Conservation (phyloP, 2,797 vertebrate species). For the Linurgus olivaceus region DNA sequence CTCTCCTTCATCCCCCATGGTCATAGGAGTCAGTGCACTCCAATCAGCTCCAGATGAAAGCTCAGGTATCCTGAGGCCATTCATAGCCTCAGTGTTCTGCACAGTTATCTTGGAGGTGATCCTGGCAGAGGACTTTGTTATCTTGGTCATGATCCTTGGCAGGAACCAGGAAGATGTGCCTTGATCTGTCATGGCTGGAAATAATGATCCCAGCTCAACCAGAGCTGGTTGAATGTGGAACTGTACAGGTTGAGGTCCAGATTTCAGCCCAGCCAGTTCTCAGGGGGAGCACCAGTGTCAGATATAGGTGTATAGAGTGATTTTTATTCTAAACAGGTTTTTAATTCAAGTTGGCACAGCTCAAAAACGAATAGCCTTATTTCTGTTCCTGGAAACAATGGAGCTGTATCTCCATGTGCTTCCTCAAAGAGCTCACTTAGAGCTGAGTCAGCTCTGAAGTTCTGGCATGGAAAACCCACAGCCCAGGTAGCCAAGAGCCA, state of each 20-base stretch:
- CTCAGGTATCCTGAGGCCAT: background rate
- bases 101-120: background rate
- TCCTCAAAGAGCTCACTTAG: background rate
- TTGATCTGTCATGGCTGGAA: background rate
- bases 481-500: background rate
- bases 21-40: background rate
- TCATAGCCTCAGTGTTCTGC: background rate
- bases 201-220: background rate
- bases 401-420: background rate
- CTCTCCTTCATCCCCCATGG: background rate
- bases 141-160: background rate
- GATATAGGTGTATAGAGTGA: background rate
- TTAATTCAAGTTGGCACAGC: background rate
- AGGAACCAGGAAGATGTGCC: background rate
- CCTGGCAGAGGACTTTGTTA: background rate
- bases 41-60: background rate
- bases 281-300: background rate
- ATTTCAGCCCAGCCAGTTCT: rapidly evolving
- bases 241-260: background rate
- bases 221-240: background rate
- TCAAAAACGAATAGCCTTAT: background rate
- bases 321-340: background rate
- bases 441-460: background rate
- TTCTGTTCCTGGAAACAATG: background rate
- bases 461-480: background rate